Conservation (phyloP, 2,888 invertebrate genomes). For the Dendrolimus houi region DNA sequence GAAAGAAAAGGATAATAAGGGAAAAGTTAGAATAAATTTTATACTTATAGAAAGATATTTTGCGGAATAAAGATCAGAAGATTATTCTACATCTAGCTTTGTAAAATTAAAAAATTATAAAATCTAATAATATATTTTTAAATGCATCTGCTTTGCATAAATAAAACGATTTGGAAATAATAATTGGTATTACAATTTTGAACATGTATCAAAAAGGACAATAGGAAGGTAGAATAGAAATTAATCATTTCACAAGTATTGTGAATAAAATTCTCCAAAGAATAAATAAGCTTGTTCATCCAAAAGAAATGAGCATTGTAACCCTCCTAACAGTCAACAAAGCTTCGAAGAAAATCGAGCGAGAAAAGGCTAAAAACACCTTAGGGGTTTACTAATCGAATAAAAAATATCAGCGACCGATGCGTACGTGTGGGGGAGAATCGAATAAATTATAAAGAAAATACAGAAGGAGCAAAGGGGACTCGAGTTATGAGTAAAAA, state of each 20-base stretch:
- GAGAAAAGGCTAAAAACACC: conserved; percentile 78
- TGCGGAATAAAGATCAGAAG: no score
- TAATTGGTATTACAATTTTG: neutral
- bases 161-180: no score
- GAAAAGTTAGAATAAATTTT: no score
- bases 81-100: no score
- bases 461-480: conserved; percentile 67
- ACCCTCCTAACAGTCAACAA: conserved; percentile 73
- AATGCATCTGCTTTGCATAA: no score
- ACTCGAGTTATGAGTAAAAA: conserved; percentile 62
- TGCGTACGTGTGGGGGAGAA: conserved; percentile 73
- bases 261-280: conserved; percentile 31
- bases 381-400: conserved; percentile 78
- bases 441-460: conserved; percentile 76
- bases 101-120: no score
- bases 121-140: no score
- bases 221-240: neutral
- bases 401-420: conserved; percentile 78
- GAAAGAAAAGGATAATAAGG: no score
- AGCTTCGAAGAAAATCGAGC: conserved; percentile 77
- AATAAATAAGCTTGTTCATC: conserved; percentile 70
- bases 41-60: no score
- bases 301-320: conserved; percentile 72
- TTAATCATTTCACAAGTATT: neutral
- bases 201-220: neutral